Base-by-base conservation (phyloP, 2,113 vertebrate genomes). In the Xiphophorus maculatus region DNA sequence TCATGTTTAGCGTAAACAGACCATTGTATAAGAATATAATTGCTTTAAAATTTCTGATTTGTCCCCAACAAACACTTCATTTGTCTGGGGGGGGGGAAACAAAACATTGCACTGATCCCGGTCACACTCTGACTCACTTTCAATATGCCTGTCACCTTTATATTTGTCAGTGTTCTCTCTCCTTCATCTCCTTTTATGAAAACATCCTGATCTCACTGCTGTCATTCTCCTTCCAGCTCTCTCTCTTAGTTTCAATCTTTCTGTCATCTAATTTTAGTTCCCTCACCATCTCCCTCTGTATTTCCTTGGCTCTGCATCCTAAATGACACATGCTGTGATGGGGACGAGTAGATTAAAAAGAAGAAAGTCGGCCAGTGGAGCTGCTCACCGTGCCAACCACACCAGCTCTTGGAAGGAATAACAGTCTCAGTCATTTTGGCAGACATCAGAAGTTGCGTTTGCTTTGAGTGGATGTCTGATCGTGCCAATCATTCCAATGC, bases 291-390 rank as follows among this genome's bases (percentile, higher is more conserved):
- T 37, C 7, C 44, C 14, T 48, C 44, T 48, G 17, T n/a, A n/a
- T 40, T 14, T 69, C 66, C 27, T 67, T 80, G 74, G 60, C 37
- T 5, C 44, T n/a, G 35, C 28, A 27, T 13, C 64, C 79, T 81
- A 66, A 82, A 66, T 77, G 73, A 77, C 33, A 14, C 19, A 0
- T 79, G 69, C 30, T 76, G 73, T 37, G 63, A 76, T 76, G 69
- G 67, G 51, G 62, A 81, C 42, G 69, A 74, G 73, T 62, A 35
- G 63, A 82, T 74, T 73, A 12, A 76, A 8, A 71, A 67, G 66
- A 80, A 48, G 27, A 25, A 5, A 35, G 62, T 62, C 73, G 64
- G 32, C 70, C 11, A 4, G 69, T 1, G 1, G 72, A 75, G 54
- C 54, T 25, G 44, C 44, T 48, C 17, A 48, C 44, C 44, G 15